Evolutionary conservation across 2,888 invertebrate species (phyloP), one percentile per base, ranked within the genome.

Genomic region (Hymenopus coronatus): DNA sequence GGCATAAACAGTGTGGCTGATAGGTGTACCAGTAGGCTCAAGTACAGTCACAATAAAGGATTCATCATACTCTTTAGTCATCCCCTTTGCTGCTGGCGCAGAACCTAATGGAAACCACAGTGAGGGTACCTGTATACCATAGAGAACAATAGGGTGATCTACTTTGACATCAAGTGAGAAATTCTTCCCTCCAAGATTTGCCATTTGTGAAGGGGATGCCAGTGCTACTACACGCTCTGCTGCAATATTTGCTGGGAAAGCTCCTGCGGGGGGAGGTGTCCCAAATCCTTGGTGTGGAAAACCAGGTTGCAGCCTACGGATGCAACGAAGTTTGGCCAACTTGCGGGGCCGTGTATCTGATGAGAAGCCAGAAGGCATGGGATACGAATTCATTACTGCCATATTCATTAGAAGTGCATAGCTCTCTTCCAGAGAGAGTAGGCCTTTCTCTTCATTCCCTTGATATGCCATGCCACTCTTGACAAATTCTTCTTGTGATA

Each of bases 401-500:
- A 89, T 46, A 28, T 89, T 89, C 89, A 89, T 89, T 2, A 89
- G 81, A 54, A 89, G 33, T 0, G 89, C 85, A 83, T 89, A 89
- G 28, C 89, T 89, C 70, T 89, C 89, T 82, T 89, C 89, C 54
- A 89, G 25, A 15, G 82, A 46, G 28, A 89, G 81, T 30, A 89
- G 70, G 27, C 89, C 84, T 14, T 86, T 83, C 1, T 82, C 85
- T 30, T 82, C 82, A 25, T 33, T 30, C 15, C 12, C 82, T 54
- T 82, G n/a, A n/a, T 46, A 89, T 28, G 89, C 89, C 30, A 84
- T 15, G 14, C 82, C 84, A 70, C 54, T 70, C 82, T 90, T 90
- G 33, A 90, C 89, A 82, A 91, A 91, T 87, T 91, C 91, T 9
- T 90, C 90, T 14, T 91, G 90, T 3, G 90, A 90, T 90, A 91